Conservation (phyloP, 2,888 invertebrate genomes). For the Seira sanloemensis region DNA sequence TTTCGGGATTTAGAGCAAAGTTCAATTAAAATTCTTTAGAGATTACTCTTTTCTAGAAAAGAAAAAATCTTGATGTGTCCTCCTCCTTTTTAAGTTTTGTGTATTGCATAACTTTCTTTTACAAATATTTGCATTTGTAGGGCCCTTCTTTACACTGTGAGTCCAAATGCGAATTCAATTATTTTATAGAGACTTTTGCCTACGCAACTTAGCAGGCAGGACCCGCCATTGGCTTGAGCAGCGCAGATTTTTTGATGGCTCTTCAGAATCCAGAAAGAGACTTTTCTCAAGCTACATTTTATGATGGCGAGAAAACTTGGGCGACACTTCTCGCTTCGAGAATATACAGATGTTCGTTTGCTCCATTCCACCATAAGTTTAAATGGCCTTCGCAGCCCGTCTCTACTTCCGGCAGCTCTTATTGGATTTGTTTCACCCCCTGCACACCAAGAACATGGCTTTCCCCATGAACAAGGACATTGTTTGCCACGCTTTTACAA, state of each 20-base stretch:
- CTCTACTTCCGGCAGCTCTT: not conserved
- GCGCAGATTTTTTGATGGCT: not conserved
- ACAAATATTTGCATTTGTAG: no score
- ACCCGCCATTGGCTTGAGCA: no score
- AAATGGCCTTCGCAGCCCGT: not conserved
- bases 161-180: conserved; percentile 2
- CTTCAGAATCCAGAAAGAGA: no score
- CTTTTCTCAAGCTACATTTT: not conserved
- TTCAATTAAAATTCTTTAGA: no score
- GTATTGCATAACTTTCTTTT: no score
- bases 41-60: not conserved
- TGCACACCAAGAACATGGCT: no score
- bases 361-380: not conserved
- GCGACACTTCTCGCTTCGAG: conserved; percentile 11
- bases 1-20: not conserved
- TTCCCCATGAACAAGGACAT: not conserved
- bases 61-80: not conserved
- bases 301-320: not conserved
- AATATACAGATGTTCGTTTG: not conserved
- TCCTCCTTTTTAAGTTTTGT: no score
- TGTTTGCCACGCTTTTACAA: not conserved
- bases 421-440: not conserved
- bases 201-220: not conserved
- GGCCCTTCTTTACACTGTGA: no score
- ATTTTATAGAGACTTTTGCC: not conserved